Base-by-base conservation (phyloP, 2,797 vertebrate species). In the Premnoplex brunnescens region DNA sequence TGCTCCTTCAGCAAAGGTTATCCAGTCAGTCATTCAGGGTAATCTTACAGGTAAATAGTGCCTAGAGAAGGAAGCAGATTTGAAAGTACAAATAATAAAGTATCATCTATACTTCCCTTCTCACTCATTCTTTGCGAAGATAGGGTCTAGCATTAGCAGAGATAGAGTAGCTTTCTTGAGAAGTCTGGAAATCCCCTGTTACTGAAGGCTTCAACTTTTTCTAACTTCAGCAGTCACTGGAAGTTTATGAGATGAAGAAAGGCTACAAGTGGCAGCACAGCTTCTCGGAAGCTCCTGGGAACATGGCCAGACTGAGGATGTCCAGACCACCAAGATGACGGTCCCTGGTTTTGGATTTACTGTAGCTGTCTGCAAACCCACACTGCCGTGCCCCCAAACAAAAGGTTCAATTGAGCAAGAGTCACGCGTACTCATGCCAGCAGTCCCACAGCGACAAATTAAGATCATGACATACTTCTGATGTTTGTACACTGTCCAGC, bases 381-480 rank as follows among this genome's bases (percentile, higher is more conserved):
- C 95, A 83, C 56, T 77, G 82, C 87, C 54, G 0, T 96, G 92
- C 56, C 91, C 89, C 89, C 48, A 91, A 97, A 97, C 93, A 96
- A 96, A 96, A 97, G 95, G 93, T 89, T 96, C 95, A 96, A 95
- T 94, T 97, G 96, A 94, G 89, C 95, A 96, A 94, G 87, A 96
- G 95, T 93, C 95, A 95, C 49, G 43, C 68, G 3, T 85, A 89
- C 84, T 85, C 88, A 79, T 96, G 96, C 93, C 96, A 96, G 91
- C 91, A 95, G 91, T 44, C 91, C 95, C 92, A 94, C 90, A 88
- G 89, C 6, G 62, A 92, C 93, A 92, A 96, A 95, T 95, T 91
- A 96, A 94, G 93, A 97, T 96, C 91, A 88, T 89, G 89, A 91
- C 95, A 96, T 91, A 91, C 72, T 95, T 96, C 93, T 93, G 84